Percentiles rank a stretch among this genome's conserved stretches.
These are phyloP conservation scores for Cantharis rufa DNA, from an alignment of 2,888 invertebrate genomes.

Conservation along the genomic window DNA sequence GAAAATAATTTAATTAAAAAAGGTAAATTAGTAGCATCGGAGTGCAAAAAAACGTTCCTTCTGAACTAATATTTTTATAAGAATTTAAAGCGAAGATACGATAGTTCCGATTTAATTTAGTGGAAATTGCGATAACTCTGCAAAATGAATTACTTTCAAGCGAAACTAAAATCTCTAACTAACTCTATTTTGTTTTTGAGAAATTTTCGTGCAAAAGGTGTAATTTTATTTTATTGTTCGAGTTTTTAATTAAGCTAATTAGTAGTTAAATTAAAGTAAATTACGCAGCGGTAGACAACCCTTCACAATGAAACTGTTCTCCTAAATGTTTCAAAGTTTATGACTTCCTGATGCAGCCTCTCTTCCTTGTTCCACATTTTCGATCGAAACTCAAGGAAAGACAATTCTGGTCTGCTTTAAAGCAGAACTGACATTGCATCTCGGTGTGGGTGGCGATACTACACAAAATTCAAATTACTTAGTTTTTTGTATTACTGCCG, in stretches of 20 bases:
- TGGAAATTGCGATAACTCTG: constrained; percentile 8
- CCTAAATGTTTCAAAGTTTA: neutral
- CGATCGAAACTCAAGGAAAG: neutral
- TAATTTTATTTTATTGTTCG: neutral
- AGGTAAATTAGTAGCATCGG: neutral
- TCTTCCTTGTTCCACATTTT: constrained; percentile 1
- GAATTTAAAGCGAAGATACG: constrained; percentile 8
- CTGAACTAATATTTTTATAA: constrained; percentile 1
- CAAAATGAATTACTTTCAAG: constrained; percentile 3
- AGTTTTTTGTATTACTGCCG: neutral
- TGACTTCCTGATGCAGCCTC: neutral
- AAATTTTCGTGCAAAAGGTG: neutral
- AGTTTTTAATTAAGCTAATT: neutral
- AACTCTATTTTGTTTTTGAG: neutral
- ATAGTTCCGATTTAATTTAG: constrained; percentile 7
- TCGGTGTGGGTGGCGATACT: neutral
- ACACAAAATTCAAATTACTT: neutral
- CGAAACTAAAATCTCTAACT: neutral
- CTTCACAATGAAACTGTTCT: constrained; percentile 1
- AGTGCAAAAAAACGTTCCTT: constrained; percentile 1
- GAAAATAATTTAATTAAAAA: neutral
- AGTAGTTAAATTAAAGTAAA: constrained; percentile 1
- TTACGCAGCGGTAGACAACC: neutral
- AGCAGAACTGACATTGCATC: neutral
- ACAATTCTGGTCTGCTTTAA: neutral